These are phyloP conservation scores for Phrynosoma platyrhinos DNA, from an alignment of 2,113 vertebrate species.

Conservation along the genomic window DNA sequence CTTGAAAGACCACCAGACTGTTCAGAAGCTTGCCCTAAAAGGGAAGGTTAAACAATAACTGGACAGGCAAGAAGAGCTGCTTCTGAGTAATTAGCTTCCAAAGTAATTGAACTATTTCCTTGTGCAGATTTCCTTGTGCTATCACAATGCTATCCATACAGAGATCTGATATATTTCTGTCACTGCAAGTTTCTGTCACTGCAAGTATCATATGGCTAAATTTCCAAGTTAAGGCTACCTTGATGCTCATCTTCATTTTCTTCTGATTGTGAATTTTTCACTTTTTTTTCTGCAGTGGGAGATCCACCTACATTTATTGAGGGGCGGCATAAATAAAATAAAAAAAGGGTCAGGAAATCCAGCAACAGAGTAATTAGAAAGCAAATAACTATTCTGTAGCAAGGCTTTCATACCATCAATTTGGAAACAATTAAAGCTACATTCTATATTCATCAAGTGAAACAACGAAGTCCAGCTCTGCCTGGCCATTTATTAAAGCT, in stretches of 20 bases:
- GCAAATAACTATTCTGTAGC: background rate
- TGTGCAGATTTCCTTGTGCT: background rate
- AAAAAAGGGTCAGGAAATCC: background rate
- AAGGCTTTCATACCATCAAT: background rate
- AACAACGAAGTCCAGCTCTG: background rate
- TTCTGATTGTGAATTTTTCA: conserved; percentile 49
- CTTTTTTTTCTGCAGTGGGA: conserved; percentile 63
- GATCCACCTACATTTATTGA: conserved; percentile 58
- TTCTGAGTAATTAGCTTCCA: background rate
- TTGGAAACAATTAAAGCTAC: background rate
- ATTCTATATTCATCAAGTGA: background rate
- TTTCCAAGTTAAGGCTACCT: conserved; percentile 60
- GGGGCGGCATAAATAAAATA: conserved; percentile 8
- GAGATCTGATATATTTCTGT: background rate
- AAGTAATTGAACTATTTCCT: no score
- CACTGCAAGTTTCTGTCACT: background rate
- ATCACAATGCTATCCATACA: background rate
- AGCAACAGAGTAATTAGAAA: background rate
- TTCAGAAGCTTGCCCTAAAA: background rate
- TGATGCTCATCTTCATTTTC: conserved; percentile 40
- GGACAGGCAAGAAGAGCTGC: background rate
- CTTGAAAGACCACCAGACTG: background rate
- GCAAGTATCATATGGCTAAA: background rate
- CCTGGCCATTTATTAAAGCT: background rate
- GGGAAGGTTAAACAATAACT: no score